Conservation (phyloP, 1,140 invertebrate species). For the Sminthurinus signatus region DNA sequence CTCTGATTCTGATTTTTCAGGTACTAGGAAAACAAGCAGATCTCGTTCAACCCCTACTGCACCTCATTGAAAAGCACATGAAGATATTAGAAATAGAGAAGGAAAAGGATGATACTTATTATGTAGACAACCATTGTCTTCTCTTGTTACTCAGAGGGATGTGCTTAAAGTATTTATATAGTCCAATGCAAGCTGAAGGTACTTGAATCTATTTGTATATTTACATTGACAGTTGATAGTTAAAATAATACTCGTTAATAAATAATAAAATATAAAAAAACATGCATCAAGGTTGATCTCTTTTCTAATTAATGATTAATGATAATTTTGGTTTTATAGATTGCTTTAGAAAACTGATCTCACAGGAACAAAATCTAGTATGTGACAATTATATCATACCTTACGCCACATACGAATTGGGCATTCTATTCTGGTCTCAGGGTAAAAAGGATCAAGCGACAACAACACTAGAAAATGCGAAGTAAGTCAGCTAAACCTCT, state of each 20-base stretch:
- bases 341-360: constrained; percentile 61
- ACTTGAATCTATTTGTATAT: constrained; percentile 46
- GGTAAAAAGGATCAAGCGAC: constrained; percentile 62
- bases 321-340: constrained; percentile 44
- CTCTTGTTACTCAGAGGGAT: constrained; percentile 73
- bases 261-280: too few species aligned
- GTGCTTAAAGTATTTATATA: constrained; percentile 67
- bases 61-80: constrained; percentile 57
- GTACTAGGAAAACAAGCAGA: constrained; percentile 64
- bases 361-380: constrained; percentile 67
- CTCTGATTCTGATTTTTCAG: too few species aligned
- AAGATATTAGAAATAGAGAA: constrained; percentile 34
- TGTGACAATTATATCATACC: constrained; percentile 70
- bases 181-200: constrained; percentile 65
- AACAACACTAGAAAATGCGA: constrained; percentile 70
- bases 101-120: constrained; percentile 49
- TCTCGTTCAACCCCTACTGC: constrained; percentile 62
- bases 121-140: constrained; percentile 71
- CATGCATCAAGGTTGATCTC: too few species aligned
- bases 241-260: too few species aligned
- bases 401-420: constrained; percentile 79
- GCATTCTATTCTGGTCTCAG: constrained; percentile 63
- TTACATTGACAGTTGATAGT: too few species aligned
- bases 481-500: too few species aligned
- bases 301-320: too few species aligned